Conservation (phyloP, 2,113 vertebrate species). For the Galeopterus variegatus region DNA sequence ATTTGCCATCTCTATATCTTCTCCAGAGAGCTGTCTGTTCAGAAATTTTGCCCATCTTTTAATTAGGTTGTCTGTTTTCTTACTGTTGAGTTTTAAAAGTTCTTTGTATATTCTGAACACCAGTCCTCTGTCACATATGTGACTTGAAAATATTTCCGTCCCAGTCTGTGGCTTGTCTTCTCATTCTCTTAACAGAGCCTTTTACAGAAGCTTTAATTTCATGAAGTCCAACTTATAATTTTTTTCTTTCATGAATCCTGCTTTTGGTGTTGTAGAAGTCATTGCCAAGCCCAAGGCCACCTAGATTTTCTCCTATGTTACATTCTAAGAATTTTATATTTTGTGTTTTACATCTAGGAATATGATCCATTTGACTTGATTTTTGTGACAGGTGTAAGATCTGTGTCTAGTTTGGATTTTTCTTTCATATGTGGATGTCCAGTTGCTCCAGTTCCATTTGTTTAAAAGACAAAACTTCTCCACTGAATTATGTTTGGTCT, state of each 20-base stretch:
- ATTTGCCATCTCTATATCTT: not conserved
- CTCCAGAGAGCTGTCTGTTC: not conserved
- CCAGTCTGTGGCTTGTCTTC: not conserved
- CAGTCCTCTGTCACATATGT: not conserved
- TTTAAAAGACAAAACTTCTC: no score
- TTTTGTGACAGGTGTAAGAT: not conserved
- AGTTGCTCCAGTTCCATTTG: not conserved
- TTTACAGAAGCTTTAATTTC: not conserved
- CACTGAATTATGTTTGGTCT: not conserved
- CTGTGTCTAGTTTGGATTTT: not conserved
- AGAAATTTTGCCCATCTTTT: not conserved
- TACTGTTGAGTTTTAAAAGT: not conserved
- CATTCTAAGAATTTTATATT: not conserved
- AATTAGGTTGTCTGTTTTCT: not conserved
- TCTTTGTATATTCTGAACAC: not conserved
- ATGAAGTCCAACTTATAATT: not conserved
- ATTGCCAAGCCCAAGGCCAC: not conserved
- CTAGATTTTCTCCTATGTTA: not conserved
- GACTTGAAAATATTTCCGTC: not conserved
- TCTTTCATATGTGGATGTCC: not conserved
- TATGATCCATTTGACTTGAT: not conserved
- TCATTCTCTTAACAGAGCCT: not conserved
- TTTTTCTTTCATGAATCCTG: not conserved
- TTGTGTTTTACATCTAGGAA: not conserved
- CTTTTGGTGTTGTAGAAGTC: not conserved